Base-by-base conservation (phyloP, 2,797 vertebrate genomes). In the Lates japonicus region DNA sequence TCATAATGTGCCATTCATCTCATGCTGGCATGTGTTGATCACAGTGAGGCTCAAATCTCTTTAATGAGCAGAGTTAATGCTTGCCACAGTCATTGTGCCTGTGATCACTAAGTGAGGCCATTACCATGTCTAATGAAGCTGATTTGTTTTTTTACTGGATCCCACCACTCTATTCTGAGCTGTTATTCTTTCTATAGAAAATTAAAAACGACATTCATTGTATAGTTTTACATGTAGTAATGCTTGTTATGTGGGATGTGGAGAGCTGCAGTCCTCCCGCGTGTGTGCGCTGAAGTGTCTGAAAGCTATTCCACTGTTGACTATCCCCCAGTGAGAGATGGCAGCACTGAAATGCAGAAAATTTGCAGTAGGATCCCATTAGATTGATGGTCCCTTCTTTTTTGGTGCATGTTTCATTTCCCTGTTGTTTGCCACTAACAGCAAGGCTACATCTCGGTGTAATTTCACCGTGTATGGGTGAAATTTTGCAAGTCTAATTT, bases 401-500 rank as follows among this genome's bases (percentile, higher is more conserved):
- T 88, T 85, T 78, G 64, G 75, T 91, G 87, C 93, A 92, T 90
- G 87, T 94, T 95, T 96, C 88, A 88, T 95, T 91, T 88, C 92
- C 88, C 87, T 82, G 90, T 90, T 91, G 91, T 93, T 94, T 84
- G 81, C 87, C 81, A 78, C 84, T 83, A 87, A 90, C 87, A 85
- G 92, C 78, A 76, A 90, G 92, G 88, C 83, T 85, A 88, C 86
- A 92, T 94, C 91, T 90, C 90, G 81, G 81, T 93, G 88, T 95
- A 94, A 95, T 96, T 96, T 95, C 76, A 83, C 82, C 74, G 74
- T 74, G 88, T 89, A 82, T 87, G 94, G 92, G 80, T 86, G 78
- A 86, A 87, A 81, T 90, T 94, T 95, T 95, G 94, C 94, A 96
- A 94, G 96, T 97, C 94, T 94, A 95, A 96, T 97, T 94, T 88